Percentiles rank a stretch among this genome's conserved stretches.
Evolutionary conservation across 37 sponge, comb jelly and placozoan species (phyloP).

Genomic region (Theonella swinhoei): DNA sequence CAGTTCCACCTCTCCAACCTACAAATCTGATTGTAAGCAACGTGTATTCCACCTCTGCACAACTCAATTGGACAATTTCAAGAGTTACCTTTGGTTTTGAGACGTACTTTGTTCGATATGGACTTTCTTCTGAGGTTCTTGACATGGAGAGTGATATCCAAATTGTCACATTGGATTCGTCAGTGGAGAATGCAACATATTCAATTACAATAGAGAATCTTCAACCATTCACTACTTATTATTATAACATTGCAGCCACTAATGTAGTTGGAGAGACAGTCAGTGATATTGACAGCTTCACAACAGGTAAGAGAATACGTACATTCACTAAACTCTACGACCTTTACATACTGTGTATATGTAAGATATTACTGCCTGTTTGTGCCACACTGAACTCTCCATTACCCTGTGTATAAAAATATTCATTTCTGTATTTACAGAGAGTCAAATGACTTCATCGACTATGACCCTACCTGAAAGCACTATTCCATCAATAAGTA

Average conservation of each 20-base stretch:
- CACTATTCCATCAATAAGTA: too few relatives aligned
- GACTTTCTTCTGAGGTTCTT: background rate
- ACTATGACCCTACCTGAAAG: too few relatives aligned
- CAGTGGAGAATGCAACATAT: background rate
- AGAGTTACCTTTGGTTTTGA: background rate
- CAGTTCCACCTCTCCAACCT: conserved; percentile 11
- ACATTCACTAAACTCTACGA: too few relatives aligned
- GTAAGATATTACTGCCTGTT: too few relatives aligned
- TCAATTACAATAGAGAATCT: background rate
- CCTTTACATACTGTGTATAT: too few relatives aligned
- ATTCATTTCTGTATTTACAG: too few relatives aligned
- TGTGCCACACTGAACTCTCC: too few relatives aligned
- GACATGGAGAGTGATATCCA: background rate
- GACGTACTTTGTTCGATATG: background rate
- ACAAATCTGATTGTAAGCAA: background rate
- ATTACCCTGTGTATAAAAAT: too few relatives aligned
- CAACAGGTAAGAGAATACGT: background rate
- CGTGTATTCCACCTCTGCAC: conserved; percentile 18
- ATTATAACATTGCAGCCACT: background rate
- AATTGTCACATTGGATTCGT: background rate
- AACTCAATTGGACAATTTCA: conserved; percentile 8
- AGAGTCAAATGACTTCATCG: too few relatives aligned
- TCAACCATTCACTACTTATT: background rate
- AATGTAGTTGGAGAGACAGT: background rate
- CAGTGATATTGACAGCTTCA: background rate